Conservation (phyloP, 2,888 invertebrate species). For the Ditylenchus weischeri region DNA sequence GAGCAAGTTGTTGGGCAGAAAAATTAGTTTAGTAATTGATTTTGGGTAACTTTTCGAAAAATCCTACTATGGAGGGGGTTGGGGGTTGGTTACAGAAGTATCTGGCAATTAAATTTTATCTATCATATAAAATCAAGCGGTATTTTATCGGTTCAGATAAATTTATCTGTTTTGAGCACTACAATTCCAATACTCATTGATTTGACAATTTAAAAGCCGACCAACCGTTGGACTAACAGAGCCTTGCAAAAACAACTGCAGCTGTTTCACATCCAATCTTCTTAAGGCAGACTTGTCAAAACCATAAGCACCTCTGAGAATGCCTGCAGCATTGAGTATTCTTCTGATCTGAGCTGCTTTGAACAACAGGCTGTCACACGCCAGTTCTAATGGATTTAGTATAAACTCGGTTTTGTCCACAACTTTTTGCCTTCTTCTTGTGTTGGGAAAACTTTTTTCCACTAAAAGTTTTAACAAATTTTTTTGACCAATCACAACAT, state of each 20-base stretch:
- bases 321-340: constrained; percentile 39
- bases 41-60: no score
- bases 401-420: constrained; percentile 67
- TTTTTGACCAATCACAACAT: neutral
- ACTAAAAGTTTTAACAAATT: constrained; percentile 66
- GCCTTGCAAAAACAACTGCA: constrained; percentile 75
- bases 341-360: constrained; percentile 47
- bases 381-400: constrained; percentile 88
- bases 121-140: no score
- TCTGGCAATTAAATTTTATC: no score
- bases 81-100: no score
- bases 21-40: neutral
- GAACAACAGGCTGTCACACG: constrained; percentile 79
- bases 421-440: constrained; percentile 82
- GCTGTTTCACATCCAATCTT: constrained; percentile 76
- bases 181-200: no score
- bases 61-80: no score
- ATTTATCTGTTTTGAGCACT: no score
- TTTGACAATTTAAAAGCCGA: no score
- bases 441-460: constrained; percentile 84
- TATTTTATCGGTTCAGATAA: no score
- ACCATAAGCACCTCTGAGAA: constrained; percentile 28
- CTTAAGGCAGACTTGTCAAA: constrained; percentile 36
- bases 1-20: no score
- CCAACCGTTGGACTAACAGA: constrained; percentile 58